Base-by-base conservation (phyloP, 2,113 vertebrate species). In the Vanacampus margaritifer region DNA sequence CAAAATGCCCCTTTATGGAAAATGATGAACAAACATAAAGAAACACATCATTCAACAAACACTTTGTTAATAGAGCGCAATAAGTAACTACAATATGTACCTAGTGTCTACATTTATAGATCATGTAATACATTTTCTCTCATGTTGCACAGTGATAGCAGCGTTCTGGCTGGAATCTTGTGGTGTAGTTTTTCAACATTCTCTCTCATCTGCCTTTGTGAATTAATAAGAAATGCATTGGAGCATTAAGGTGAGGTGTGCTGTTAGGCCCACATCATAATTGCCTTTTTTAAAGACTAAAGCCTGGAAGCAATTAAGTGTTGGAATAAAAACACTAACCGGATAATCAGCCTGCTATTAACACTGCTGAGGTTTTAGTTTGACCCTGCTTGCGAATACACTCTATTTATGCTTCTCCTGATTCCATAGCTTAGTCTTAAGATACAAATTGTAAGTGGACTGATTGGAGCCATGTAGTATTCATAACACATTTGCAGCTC, bases 331-430 rank as follows among this genome's bases (percentile, higher is more conserved):
- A 87, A 86, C 64, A 87, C 74, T 69, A 74, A 79, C 75, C 73
- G 86, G 80, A 87, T 87, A 89, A 90, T 89, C 81, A 84, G 72
- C 70, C 51, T 75, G 78, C 82, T 80, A 84, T 88, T 86, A 89
- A 81, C 72, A 82, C 78, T 69, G 75, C 68, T 50, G 64, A 69
- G 73, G 64, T 65, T 71, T 86, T 69, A 72, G 69, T 54, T 75
- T 79, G 82, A 87, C 84, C 79, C 72, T 66, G 13, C 56, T 54
- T 64, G 56, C 50, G 72, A 74, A 72, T 36, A 71, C n/a, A 37
- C 35, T 58, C 59, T 63, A 37, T 50, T 59, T 32, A 41, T 21
- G 26, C n/a, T n/a, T n/a, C 8, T 48, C 26, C 64, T 51, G 61
- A 73, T 70, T 72, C 28, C 46, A 73, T 69, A 62, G 61, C 72